phyloP scores from a whole-genome alignment of 2,797 vertebrate species.

The Urosaurus nigricauda region DNA sequence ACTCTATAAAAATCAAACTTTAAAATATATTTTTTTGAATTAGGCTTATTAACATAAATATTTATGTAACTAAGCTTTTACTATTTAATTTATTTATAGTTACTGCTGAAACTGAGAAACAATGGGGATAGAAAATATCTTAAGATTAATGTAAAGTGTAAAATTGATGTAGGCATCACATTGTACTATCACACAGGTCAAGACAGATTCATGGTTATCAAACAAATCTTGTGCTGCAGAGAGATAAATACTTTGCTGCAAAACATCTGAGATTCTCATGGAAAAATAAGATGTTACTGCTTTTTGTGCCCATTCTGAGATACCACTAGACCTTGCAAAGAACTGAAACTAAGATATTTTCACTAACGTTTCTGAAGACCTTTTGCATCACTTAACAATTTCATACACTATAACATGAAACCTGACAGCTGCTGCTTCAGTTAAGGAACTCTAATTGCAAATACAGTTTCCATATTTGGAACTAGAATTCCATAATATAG shows the following conservation, averaged over 20 bases:
- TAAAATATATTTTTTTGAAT: no score
- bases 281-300: conserved; percentile 20
- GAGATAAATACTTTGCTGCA: conserved; percentile 3
- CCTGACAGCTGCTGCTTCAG: not conserved
- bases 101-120: no score
- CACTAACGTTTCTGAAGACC: conserved; percentile 9
- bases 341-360: conserved; percentile 5
- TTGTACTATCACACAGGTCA: not conserved
- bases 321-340: not conserved
- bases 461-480: not conserved
- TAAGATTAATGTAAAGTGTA: no score
- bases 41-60: no score
- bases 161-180: no score
- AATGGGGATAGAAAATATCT: no score
- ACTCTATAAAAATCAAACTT: no score
- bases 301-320: conserved; percentile 33
- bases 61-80: no score
- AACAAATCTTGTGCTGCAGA: not conserved
- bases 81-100: no score
- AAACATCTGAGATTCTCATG: conserved; percentile 23
- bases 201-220: not conserved
- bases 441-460: not conserved
- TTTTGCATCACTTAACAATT: conserved; percentile 42
- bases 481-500: not conserved
- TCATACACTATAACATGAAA: conserved; percentile 24